Evolutionary conservation across 2,888 invertebrate genomes (phyloP).

Genomic region (Amiota communis): DNA sequence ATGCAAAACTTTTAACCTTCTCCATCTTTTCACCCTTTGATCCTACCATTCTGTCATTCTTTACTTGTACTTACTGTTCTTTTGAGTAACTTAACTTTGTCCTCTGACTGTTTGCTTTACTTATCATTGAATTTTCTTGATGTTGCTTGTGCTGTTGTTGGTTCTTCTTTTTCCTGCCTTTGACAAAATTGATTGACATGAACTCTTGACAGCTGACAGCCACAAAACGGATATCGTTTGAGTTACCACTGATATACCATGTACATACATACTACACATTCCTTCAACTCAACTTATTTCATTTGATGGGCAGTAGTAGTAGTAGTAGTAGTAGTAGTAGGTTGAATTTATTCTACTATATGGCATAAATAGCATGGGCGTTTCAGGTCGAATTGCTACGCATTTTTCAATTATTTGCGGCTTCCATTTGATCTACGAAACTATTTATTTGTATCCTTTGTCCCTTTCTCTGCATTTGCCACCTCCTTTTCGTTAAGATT

Average conservation of each 20-base stretch:
- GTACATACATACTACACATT: not conserved
- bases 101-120: not conserved
- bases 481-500: too few species aligned
- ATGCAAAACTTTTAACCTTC: not conserved
- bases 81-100: not conserved
- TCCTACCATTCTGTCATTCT: not conserved
- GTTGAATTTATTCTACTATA: not conserved
- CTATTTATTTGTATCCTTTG: conserved; percentile 1
- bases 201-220: not conserved
- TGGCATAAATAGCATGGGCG: not conserved
- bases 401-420: conserved; percentile 6
- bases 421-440: conserved; percentile 2
- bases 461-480: too few species aligned
- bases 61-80: not conserved
- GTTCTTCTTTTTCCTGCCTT: not conserved
- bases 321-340: too few species aligned
- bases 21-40: too few species aligned
- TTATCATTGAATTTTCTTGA: not conserved
- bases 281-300: not conserved
- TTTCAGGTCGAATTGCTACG: not conserved
- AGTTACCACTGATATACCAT: too few species aligned
- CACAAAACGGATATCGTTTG: conserved; percentile 13
- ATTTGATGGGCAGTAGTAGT: not conserved
- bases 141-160: not conserved
- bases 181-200: conserved; percentile 11